Conservation (phyloP, 2,888 invertebrate species). For the Homarus gammarus region DNA sequence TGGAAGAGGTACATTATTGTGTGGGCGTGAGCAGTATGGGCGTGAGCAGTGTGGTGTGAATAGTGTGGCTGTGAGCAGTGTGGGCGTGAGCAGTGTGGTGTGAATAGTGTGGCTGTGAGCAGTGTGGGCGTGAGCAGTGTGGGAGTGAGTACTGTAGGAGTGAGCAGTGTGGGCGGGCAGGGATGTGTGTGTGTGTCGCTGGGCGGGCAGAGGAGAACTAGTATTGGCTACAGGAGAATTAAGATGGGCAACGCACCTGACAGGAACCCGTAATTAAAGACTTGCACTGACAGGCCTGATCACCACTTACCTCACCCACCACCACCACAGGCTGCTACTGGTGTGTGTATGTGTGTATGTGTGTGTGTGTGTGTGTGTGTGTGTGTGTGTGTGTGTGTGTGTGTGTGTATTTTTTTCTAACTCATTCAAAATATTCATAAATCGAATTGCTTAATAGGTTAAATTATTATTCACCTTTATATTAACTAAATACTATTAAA, state of each 20-base stretch:
- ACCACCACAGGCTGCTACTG: too few relatives aligned
- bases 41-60: neutral
- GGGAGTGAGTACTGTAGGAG: neutral
- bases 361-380: too few relatives aligned
- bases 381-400: too few relatives aligned
- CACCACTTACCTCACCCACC: neutral
- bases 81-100: neutral
- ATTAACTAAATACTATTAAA: too few relatives aligned
- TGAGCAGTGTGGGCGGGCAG: neutral
- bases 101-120: too few relatives aligned
- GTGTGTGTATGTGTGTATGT: too few relatives aligned
- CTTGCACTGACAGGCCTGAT: neutral
- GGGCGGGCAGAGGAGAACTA: neutral
- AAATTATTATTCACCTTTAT: too few relatives aligned
- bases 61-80: neutral
- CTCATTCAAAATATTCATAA: too few relatives aligned
- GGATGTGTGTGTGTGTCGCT: neutral
- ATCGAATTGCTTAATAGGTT: too few relatives aligned
- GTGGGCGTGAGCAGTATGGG: too few relatives aligned
- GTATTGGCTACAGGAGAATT: neutral
- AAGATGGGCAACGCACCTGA: neutral
- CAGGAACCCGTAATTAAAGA: neutral
- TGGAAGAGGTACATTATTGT: too few relatives aligned
- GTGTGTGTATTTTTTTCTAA: too few relatives aligned
- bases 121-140: constrained; percentile 1